Base-by-base conservation (phyloP, 2,888 invertebrate genomes). In the Tuta absoluta region DNA sequence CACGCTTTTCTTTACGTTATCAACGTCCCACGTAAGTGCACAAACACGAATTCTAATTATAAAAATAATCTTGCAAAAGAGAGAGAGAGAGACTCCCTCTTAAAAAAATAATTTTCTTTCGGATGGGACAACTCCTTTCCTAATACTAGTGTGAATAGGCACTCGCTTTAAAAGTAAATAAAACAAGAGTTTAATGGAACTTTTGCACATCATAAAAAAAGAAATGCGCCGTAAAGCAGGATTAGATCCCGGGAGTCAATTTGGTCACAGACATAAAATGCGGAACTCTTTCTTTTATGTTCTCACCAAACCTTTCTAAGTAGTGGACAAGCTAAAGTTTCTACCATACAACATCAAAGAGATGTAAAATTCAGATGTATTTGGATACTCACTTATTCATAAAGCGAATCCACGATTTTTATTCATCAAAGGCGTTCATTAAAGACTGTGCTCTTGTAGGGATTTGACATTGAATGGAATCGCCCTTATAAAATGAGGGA, bases 381-480 rank as follows among this genome's bases (percentile, higher is more conserved):
- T 56, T 56, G 12, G n/a, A 33, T n/a, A 28, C n/a, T 7, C 8
- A 7, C 56, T 17, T 33, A 33, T 17, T 56, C 24, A 17, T 8
- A 56, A 33, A 33, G 33, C 33, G 28, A 33, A 56, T 56, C 24
- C 33, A 14, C 7, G 45, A 33, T 48, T 33, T 33, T 12, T 11
- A 28, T 61, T 61, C 61, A 61, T 48, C 49, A 61, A 61, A 49
- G 33, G 49, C 33, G 70, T 76, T 77, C 79, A 81, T 80, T 80
- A 76, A 80, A 73, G 72, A 67, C 17, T 71, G 69, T 71, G 72
- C 72, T 74, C 82, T 79, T 81, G 70, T 75, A 72, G 64, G 63
- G 69, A 72, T 71, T 72, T 75, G 69, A 77, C 75, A 72, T 79
- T 84, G 80, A 82, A 86, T 82, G 79, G 79, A 80, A 82, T 77